Base-by-base conservation (phyloP, 1,140 invertebrate genomes). In the Trypoxylus dichotomus region DNA sequence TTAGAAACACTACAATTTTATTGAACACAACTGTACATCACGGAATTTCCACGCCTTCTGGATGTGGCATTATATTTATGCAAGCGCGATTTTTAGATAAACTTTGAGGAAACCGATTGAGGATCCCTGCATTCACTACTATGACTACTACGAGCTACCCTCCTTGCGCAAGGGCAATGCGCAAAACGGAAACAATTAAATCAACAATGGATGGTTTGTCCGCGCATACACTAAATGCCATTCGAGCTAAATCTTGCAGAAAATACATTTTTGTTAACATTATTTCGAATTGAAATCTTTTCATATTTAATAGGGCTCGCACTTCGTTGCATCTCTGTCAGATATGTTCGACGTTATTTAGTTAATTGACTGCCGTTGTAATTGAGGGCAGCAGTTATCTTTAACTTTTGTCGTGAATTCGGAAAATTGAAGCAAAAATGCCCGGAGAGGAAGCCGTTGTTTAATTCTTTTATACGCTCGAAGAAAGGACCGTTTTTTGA, bases 121-220 rank as follows among this genome's bases (percentile, higher is more conserved):
- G 82, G 81, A 80, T 75, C 82, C 71, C 79, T 79, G 79, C 37
- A 75, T 82, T 78, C 19, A 3, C 43, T 19, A 19, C 58, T 24
- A 24, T 3, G 29, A 32, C 29, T 32, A 3, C 32, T 37, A 37
- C 10, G 2, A 7, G 76, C 80, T 76, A 81, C 81, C 81, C 81
- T 77, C 78, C 78, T 82, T 80, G 76, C 76, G 78, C 76, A 78
- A 78, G 79, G 81, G 81, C 81, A 79, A 83, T 83, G 81, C 82
- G 83, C 83, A 84, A 85, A 84, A 84, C 85, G 85, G 85, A 85
- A 85, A 85, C 85, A 85, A 85, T 85, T 85, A 85, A 85, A 85
- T 85, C 83, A 84, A 85, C 85, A 85, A 85, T 85, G 85, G 83
- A 85, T 83, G 85, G 83, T 84, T 85, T 84, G 82, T 82, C 83